These are phyloP conservation scores for Apostichopus japonicus DNA, from an alignment of 35 echinoderm and acorn worm species.

Conservation along the genomic window DNA sequence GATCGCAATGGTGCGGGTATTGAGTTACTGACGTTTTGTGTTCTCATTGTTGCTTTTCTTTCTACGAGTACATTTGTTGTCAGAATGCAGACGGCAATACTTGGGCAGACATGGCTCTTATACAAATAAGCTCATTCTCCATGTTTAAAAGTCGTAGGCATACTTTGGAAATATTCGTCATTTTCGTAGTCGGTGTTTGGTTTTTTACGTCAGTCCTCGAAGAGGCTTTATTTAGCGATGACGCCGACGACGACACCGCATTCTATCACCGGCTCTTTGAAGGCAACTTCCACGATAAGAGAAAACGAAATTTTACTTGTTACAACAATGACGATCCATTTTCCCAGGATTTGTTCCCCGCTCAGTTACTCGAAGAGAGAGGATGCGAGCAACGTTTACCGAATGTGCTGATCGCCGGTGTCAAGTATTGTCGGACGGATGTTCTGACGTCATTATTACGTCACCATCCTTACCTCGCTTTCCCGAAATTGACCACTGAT, in stretches of 20 bases:
- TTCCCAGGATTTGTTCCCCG: constrained; percentile 7
- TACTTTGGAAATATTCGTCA: neutral
- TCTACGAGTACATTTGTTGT: no score
- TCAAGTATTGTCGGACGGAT: constrained; percentile 45
- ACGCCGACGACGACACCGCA: neutral
- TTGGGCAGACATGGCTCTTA: neutral
- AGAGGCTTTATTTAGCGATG: constrained; percentile 4
- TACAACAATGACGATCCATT: constrained; percentile 18
- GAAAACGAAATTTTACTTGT: constrained; percentile 22
- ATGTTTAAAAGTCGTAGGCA: neutral
- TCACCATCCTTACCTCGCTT: constrained; percentile 47
- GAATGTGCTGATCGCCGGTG: constrained; percentile 21
- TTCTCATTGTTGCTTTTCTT: no score
- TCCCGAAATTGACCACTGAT: constrained; percentile 8
- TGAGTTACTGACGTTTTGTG: no score
- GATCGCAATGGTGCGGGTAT: no score
- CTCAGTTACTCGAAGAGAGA: neutral
- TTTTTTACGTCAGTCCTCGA: neutral
- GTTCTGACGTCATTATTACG: constrained; percentile 48
- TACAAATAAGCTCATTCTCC: constrained; percentile 32
- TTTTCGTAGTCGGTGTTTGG: constrained; percentile 16
- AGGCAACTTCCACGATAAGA: neutral
- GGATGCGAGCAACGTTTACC: constrained; percentile 16
- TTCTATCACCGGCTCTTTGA: constrained; percentile 1
- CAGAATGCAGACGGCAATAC: neutral